Conservation (phyloP, 2,888 invertebrate genomes). For the Eupithecia tripunctaria region DNA sequence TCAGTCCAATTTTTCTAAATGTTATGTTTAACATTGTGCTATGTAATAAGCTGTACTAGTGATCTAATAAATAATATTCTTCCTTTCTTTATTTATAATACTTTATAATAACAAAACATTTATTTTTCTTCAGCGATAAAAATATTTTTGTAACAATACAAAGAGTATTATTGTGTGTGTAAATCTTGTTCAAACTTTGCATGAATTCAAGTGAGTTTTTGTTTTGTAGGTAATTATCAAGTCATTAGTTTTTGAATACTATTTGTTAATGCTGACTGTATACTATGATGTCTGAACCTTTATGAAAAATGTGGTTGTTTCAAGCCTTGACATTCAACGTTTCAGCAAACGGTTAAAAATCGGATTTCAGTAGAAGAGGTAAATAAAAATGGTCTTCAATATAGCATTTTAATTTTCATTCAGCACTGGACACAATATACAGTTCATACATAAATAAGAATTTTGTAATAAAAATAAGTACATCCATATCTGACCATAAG, state of each 20-base stretch:
- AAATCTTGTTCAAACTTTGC: not conserved
- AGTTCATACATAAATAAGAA: constrained; percentile 60
- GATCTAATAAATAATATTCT: too few relatives aligned
- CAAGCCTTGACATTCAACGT: not conserved
- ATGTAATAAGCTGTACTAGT: too few relatives aligned
- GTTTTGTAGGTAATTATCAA: not conserved
- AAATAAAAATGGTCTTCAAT: constrained; percentile 52
- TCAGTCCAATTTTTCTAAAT: not conserved
- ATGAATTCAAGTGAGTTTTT: not conserved
- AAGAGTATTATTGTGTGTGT: not conserved
- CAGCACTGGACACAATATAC: constrained; percentile 64
- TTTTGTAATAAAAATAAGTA: constrained; percentile 41
- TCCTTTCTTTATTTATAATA: too few relatives aligned
- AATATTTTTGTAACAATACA: too few relatives aligned
- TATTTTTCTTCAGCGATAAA: too few relatives aligned
- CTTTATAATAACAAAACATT: too few relatives aligned
- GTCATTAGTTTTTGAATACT: too few relatives aligned
- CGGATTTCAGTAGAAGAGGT: not conserved
- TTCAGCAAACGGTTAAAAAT: not conserved
- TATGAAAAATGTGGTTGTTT: not conserved
- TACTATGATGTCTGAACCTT: too few relatives aligned
- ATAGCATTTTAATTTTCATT: constrained; percentile 68
- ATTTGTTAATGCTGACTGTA: not conserved
- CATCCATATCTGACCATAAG: constrained; percentile 56
- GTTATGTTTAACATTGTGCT: not conserved